Conservation (phyloP, 2,888 invertebrate species). For the Meandrusa payeni region DNA sequence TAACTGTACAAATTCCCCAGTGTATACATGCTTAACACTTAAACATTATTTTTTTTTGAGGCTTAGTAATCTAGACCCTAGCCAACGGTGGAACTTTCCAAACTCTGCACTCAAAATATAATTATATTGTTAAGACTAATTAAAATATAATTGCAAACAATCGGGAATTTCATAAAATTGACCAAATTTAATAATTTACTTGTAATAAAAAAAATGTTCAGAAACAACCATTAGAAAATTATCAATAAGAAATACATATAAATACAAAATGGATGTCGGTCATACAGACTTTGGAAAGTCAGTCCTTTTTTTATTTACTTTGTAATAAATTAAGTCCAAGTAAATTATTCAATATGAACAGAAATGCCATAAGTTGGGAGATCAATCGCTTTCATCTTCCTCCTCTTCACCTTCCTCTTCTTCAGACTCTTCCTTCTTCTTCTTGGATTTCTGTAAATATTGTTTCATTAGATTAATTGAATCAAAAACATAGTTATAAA, state of each 20-base stretch:
- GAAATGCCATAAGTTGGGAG: constrained; percentile 66
- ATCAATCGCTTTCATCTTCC: constrained; percentile 85
- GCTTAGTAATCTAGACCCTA: constrained; percentile 74
- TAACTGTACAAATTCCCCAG: constrained; percentile 80
- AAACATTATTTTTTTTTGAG: constrained; percentile 74
- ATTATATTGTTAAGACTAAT: constrained; percentile 38
- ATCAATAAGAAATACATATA: constrained; percentile 28
- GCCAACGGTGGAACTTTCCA: constrained; percentile 76
- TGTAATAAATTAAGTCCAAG: constrained; percentile 81
- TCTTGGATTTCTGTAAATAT: constrained; percentile 65
- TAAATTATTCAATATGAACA: constrained; percentile 80
- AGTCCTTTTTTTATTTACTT: constrained; percentile 75
- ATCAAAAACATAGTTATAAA: constrained; percentile 22
- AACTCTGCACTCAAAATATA: constrained; percentile 60
- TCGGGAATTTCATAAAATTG: constrained; percentile 57
- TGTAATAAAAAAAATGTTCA: constrained; percentile 8
- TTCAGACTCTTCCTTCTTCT: constrained; percentile 84
- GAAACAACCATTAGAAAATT: constrained; percentile 19
- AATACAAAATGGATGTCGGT: constrained; percentile 25
- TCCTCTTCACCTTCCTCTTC: constrained; percentile 84
- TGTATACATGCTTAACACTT: constrained; percentile 80
- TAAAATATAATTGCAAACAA: constrained; percentile 53
- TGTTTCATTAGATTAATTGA: constrained; percentile 14
- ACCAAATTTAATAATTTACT: constrained; percentile 48
- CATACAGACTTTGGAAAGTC: constrained; percentile 76